Evolutionary conservation across 1,140 invertebrate species (phyloP).

Genomic region (Pygmarrhopalites habei): DNA sequence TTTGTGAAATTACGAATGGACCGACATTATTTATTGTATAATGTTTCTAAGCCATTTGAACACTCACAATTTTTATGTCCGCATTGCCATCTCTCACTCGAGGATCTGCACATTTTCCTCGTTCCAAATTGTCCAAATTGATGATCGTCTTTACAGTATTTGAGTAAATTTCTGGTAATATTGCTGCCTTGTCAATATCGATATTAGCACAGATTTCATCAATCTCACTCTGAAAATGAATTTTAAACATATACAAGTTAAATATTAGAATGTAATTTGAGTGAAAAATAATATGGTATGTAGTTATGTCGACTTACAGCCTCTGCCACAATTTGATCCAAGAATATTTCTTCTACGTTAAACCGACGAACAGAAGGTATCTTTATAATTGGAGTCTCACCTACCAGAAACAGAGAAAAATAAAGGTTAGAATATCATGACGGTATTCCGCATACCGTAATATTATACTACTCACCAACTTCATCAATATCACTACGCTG

Average conservation of each 20-base stretch:
- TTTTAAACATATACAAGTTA: not conserved
- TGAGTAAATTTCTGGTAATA: not conserved
- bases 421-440: too few relatives aligned
- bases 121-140: not conserved
- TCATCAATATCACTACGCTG: conserved; percentile 45
- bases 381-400: conserved; percentile 52
- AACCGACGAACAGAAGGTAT: conserved; percentile 41
- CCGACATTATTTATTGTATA: not conserved
- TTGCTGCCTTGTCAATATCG: not conserved
- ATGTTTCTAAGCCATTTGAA: not conserved
- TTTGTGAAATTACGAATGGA: not conserved
- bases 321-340: conserved; percentile 12
- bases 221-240: not conserved
- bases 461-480: too few relatives aligned
- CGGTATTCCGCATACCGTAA: too few relatives aligned
- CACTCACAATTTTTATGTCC: not conserved
- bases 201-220: not conserved
- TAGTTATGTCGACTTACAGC: not conserved
- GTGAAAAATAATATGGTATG: not conserved
- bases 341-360: conserved; percentile 27
- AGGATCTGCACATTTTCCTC: not conserved
- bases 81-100: not conserved
- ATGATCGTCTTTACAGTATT: not conserved
- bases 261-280: not conserved
- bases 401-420: too few relatives aligned